These are phyloP conservation scores for Gallinago stenura DNA, from an alignment of 2,797 vertebrate genomes.

Conservation along the genomic window DNA sequence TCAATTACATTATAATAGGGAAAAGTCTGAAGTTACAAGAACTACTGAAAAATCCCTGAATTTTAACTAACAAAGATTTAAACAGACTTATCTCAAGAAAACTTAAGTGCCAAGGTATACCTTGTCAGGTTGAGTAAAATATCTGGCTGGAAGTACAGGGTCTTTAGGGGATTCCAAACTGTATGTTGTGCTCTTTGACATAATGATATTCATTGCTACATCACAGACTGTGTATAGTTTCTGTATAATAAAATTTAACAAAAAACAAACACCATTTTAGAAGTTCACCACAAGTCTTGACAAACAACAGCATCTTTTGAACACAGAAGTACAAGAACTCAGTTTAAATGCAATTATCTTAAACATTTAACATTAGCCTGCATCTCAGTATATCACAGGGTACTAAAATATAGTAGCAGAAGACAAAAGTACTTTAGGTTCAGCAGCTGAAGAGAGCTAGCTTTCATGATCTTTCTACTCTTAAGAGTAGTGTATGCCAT, in stretches of 20 bases:
- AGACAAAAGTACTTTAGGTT: background rate
- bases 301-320: background rate
- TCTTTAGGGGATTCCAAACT: conserved; percentile 99
- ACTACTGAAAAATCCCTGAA: background rate
- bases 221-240: conserved; percentile 99
- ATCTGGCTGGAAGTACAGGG: conserved; percentile 93
- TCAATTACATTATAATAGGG: background rate
- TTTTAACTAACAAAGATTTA: background rate
- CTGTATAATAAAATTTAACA: conserved; percentile 72
- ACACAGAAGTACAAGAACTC: background rate
- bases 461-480: background rate
- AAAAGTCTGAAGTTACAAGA: background rate
- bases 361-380: background rate
- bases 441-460: background rate
- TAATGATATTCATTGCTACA: conserved; percentile 98
- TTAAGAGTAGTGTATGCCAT: background rate
- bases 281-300: background rate
- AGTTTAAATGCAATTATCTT: background rate
- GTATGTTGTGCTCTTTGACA: conserved; percentile 99
- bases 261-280: background rate
- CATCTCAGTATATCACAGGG: background rate
- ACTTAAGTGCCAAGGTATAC: conserved; percentile 71
- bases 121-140: conserved; percentile 98
- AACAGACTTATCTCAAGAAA: background rate
- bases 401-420: background rate